phyloP scores from a whole-genome alignment of 1,140 invertebrate species.

The Sitodiplosis mosellana region DNA sequence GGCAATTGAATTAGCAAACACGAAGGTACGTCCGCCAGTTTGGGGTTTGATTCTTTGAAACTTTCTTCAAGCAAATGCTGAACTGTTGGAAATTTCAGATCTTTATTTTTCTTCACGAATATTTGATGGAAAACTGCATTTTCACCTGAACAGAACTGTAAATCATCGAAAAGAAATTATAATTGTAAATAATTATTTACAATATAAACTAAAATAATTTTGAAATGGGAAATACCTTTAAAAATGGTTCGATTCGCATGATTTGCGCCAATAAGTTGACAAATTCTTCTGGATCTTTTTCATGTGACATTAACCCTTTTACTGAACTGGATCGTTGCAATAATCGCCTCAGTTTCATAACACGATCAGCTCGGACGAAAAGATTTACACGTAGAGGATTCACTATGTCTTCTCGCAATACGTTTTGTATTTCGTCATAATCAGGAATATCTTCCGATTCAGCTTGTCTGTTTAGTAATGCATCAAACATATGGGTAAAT shows the following conservation, averaged over 20 bases:
- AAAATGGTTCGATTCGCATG: conserved; percentile 71
- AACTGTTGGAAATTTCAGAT: conserved; percentile 65
- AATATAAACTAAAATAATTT: not conserved
- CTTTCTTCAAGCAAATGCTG: conserved; percentile 92
- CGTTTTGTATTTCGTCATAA: conserved; percentile 74
- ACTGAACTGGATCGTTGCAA: conserved; percentile 77
- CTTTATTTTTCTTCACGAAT: conserved; percentile 88
- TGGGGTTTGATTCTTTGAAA: conserved; percentile 80
- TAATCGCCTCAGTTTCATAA: conserved; percentile 80
- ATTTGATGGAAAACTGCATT: conserved; percentile 88
- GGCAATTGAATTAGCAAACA: conserved; percentile 95
- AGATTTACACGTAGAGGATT: conserved; percentile 78
- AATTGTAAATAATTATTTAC: no score
- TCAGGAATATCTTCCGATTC: conserved; percentile 39
- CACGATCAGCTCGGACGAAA: conserved; percentile 84
- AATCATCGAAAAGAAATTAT: no score
- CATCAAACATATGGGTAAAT: conserved; percentile 87
- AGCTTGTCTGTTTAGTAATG: conserved; percentile 56
- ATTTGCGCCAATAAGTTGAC: conserved; percentile 85
- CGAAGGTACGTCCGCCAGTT: conserved; percentile 80
- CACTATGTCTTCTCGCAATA: conserved; percentile 87
- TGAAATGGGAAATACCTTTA: conserved; percentile 31
- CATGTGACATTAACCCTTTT: conserved; percentile 75
- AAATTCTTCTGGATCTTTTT: conserved; percentile 95
- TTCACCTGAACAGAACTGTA: conserved; percentile 67